These are phyloP conservation scores for Pocillopora meandrina DNA, from an alignment of 92 coral and sea anemone genomes.

Conservation along the genomic window DNA sequence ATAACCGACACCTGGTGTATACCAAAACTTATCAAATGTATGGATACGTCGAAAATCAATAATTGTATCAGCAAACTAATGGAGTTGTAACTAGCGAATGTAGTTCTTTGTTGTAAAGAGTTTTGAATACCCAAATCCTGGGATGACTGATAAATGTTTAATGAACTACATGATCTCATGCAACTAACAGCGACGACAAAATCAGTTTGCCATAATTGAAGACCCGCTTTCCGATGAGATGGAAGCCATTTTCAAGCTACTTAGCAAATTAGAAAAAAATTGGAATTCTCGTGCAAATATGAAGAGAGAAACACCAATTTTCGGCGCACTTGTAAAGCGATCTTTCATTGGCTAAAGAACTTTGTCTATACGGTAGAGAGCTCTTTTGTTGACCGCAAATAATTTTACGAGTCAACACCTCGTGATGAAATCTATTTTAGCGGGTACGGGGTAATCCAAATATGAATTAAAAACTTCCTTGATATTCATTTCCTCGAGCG, in stretches of 20 bases:
- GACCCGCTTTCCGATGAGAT: background rate
- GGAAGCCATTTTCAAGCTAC: background rate
- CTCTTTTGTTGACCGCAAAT: constrained; percentile 39
- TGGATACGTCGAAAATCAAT: constrained; percentile 1
- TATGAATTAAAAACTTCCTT: constrained; percentile 27
- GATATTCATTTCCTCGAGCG: constrained; percentile 23
- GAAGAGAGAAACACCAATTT: background rate
- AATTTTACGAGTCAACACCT: constrained; percentile 46
- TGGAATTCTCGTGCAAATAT: background rate
- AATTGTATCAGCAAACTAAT: background rate
- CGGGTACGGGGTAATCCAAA: constrained; percentile 34
- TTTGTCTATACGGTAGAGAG: constrained; percentile 7
- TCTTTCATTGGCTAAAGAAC: constrained; percentile 18
- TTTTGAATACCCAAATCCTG: background rate
- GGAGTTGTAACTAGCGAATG: constrained; percentile 4
- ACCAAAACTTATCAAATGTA: constrained; percentile 3
- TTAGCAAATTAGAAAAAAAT: background rate
- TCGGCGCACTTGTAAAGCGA: background rate
- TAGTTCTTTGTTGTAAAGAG: constrained; percentile 3
- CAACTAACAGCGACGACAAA: background rate
- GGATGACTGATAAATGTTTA: constrained; percentile 2
- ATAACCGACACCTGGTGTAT: constrained; percentile 16
- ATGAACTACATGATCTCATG: constrained; percentile 5
- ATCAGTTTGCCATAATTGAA: background rate
- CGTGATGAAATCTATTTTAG: constrained; percentile 25